Base-by-base conservation (phyloP, 2,888 invertebrate genomes). In the Volucella inflata region DNA sequence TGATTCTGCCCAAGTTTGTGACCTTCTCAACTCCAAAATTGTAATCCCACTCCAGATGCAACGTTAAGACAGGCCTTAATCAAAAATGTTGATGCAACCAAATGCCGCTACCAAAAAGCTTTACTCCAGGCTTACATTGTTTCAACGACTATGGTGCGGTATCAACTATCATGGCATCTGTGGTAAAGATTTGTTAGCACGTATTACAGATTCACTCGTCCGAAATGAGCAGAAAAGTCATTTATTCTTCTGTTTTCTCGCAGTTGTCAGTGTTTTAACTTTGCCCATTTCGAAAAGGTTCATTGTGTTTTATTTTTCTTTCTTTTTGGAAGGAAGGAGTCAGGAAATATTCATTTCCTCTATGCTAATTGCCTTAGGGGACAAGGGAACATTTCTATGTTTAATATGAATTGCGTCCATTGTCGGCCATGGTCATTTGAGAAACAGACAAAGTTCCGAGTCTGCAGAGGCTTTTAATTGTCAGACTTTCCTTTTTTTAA, bases 291-390 rank as follows among this genome's bases (percentile, higher is more conserved):
- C 12, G 1, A 11, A n/a, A 21, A 16, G 36, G 8, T 30, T 55
- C 21, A 4, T 21, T 21, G 21, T 21, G 4, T 21, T 21, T 0
- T 21, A 1, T 2, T 21, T 21, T 21, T 36, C 30, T 55, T 55
- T 21, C 21, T 30, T 21, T 11, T 53, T 53, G 21, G 8, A 12
- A 30, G 46, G 50, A 36, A 12, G 2, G 12, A 48, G 14, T n/a
- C 12, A 42, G 44, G 46, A 44, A 36, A 30, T 67, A 10, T 21
- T 21, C 21, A 21, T 21, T 21, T 67, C 68, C 30, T 46, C 44
- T 68, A 68, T 68, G 55, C 53, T 68, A 68, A 68, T 68, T 68
- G 68, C 68, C 12, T 55, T 16, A 36, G 6, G 40, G 36, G 68
- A 44, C 14, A 46, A 36, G 6, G 40, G 36, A 55, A 44, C 14